Percentiles rank a stretch among this genome's conserved stretches.
Evolutionary conservation across 2,888 invertebrate species (phyloP).

Genomic region (Craniophora ligustri): DNA sequence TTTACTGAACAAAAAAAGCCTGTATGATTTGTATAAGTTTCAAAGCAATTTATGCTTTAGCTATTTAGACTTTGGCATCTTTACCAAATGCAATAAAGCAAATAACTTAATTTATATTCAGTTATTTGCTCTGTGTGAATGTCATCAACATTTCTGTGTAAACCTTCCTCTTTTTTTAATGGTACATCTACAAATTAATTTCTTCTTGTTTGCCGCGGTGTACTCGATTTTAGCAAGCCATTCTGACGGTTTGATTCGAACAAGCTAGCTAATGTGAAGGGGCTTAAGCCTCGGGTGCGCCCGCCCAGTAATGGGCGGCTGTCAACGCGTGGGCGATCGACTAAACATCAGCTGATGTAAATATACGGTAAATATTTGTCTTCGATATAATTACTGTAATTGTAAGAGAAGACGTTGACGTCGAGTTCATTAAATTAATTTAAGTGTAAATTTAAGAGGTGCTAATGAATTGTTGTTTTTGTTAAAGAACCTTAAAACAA

Average conservation of each 20-base stretch:
- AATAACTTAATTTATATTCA: background rate
- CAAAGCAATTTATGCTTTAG: slow-evolving; percentile 16
- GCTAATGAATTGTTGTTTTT: slow-evolving; percentile 32
- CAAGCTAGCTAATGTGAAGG: slow-evolving; percentile 60
- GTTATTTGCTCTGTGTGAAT: background rate
- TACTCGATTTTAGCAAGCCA: slow-evolving; percentile 3
- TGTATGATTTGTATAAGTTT: slow-evolving; percentile 13
- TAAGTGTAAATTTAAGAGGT: slow-evolving; percentile 44
- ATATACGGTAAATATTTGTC: slow-evolving; percentile 84
- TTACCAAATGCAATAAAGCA: too few species aligned
- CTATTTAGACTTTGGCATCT: too few species aligned
- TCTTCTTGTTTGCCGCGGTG: background rate
- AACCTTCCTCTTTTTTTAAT: background rate
- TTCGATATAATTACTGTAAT: slow-evolving; percentile 81
- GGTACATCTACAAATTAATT: background rate
- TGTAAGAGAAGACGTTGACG: slow-evolving; percentile 49
- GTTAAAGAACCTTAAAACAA: too few species aligned
- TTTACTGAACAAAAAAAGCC: slow-evolving; percentile 9
- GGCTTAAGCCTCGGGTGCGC: slow-evolving; percentile 67
- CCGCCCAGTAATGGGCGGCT: slow-evolving; percentile 74
- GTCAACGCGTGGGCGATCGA: slow-evolving; percentile 81
- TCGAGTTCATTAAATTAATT: slow-evolving; percentile 50
- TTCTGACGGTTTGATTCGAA: slow-evolving; percentile 44
- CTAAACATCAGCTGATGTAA: slow-evolving; percentile 80
- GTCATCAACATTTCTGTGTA: background rate